Conservation (phyloP, 2,888 invertebrate species). For the Lithosia quadra region DNA sequence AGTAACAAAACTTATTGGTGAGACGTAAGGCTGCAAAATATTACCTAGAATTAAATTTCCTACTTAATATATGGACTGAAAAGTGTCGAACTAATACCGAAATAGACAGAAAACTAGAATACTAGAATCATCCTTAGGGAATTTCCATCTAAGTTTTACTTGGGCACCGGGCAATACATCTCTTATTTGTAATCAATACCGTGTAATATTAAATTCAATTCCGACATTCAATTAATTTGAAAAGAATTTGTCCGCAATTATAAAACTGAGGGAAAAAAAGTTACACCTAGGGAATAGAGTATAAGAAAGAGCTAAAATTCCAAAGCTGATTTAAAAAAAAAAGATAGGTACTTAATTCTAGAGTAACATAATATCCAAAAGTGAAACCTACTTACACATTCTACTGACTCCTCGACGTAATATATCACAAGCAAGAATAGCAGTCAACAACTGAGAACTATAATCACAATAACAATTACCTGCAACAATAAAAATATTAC, state of each 20-base stretch:
- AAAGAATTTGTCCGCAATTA: no score
- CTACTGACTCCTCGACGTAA: conserved; percentile 71
- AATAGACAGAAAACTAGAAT: no score
- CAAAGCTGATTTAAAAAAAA: background rate
- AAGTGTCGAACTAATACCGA: background rate
- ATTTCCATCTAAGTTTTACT: no score
- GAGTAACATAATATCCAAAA: background rate
- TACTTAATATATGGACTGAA: conserved; percentile 33
- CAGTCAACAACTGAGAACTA: conserved; percentile 77
- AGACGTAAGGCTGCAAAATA: conserved; percentile 84
- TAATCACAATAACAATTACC: conserved; percentile 81
- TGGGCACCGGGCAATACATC: no score
- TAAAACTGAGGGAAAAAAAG: no score
- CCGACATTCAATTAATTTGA: no score
- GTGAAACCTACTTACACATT: conserved; percentile 72
- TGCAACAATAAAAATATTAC: conserved; percentile 39
- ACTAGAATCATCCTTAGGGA: no score
- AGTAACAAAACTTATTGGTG: conserved; percentile 75
- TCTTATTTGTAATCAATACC: no score
- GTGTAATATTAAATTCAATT: no score
- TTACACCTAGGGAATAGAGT: no score
- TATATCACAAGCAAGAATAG: conserved; percentile 78
- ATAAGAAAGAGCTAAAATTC: no score
- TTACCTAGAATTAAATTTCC: conserved; percentile 79
- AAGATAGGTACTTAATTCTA: background rate